phyloP scores from a whole-genome alignment of 23 tunicate genomes.

The Halocynthia aurantium region DNA sequence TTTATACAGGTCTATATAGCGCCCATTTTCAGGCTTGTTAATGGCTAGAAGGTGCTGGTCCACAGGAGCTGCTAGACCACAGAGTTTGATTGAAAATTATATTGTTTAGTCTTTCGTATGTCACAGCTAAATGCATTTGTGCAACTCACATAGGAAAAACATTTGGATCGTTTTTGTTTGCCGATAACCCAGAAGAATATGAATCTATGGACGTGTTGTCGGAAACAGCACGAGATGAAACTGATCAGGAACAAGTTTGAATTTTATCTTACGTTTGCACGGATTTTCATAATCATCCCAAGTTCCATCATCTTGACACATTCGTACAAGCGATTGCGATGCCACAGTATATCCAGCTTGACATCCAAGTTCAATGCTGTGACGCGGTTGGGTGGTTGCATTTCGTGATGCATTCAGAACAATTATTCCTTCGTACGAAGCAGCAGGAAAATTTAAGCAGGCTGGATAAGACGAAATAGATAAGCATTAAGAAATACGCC shows the following conservation, averaged over 20 bases:
- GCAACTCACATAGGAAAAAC: neutral
- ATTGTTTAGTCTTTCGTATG: too few species aligned
- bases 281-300: constrained; percentile 61
- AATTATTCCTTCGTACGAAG: constrained; percentile 41
- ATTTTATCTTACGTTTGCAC: constrained; percentile 38
- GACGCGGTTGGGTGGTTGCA: constrained; percentile 38
- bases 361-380: constrained; percentile 43
- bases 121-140: too few species aligned
- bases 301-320: constrained; percentile 53
- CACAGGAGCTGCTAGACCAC: neutral
- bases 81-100: too few species aligned
- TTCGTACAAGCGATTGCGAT: constrained; percentile 1
- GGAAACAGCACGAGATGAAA: too few species aligned
- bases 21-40: neutral
- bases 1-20: too few species aligned
- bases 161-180: neutral
- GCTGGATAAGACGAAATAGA: constrained; percentile 26
- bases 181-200: too few species aligned
- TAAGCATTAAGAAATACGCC: too few species aligned
- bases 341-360: constrained; percentile 27
- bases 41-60: neutral
- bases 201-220: too few species aligned
- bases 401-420: constrained; percentile 38
- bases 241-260: neutral
- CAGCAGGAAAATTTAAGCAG: constrained; percentile 41